These are phyloP conservation scores for Heliconius eleuchia DNA, from an alignment of 1,140 invertebrate species.

Conservation along the genomic window DNA sequence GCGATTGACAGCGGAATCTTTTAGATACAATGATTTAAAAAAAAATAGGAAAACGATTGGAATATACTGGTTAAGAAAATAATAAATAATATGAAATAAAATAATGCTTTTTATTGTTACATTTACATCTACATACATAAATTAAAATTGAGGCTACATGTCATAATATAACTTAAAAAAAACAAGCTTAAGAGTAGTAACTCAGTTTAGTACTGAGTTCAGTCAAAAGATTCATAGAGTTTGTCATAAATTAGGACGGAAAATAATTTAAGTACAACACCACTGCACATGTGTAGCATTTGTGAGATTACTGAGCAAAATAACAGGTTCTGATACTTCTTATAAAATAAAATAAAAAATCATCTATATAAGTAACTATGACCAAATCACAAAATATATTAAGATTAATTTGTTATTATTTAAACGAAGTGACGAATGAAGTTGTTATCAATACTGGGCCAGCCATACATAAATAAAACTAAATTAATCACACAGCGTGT, in stretches of 20 bases:
- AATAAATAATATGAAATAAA: constrained; percentile 78
- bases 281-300: not conserved
- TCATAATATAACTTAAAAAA: not conserved
- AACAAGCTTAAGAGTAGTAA: not conserved
- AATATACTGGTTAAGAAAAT: constrained; percentile 80
- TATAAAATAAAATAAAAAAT: not conserved
- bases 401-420: not conserved
- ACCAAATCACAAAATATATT: not conserved
- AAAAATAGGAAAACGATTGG: constrained; percentile 79
- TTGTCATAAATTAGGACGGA: not conserved
- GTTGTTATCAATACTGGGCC: not conserved
- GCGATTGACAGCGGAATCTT: constrained; percentile 75
- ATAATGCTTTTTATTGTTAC: constrained; percentile 50
- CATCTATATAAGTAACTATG: not conserved
- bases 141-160: not conserved
- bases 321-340: not conserved
- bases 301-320: not conserved
- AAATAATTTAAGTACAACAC: not conserved
- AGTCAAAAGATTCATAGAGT: not conserved
- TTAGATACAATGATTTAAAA: constrained; percentile 76
- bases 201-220: not conserved
- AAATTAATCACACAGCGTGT: constrained; percentile 63
- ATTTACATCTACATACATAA: not conserved
- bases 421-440: too few species aligned
- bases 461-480: not conserved